phyloP scores from a whole-genome alignment of 2,113 vertebrate species.

The Platysternon megacephalum region DNA sequence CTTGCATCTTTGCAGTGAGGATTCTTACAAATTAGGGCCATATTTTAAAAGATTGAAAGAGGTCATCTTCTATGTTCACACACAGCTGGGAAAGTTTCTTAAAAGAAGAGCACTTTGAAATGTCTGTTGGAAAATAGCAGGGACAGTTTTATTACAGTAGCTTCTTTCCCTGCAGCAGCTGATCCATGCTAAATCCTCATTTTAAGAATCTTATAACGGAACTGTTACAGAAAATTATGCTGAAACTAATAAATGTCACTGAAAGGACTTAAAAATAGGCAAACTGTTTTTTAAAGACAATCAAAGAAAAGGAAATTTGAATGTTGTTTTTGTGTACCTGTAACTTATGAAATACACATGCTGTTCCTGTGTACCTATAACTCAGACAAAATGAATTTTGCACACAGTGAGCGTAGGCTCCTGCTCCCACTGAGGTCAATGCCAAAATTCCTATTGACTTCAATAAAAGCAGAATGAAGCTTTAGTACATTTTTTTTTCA shows the following conservation, averaged over 20 bases:
- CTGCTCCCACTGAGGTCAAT: not conserved
- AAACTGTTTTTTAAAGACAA: not conserved
- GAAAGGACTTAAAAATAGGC: not conserved
- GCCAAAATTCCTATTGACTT: not conserved
- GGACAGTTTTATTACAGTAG: not conserved
- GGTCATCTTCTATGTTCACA: accelerated
- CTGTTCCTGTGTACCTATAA: not conserved
- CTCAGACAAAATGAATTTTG: not conserved
- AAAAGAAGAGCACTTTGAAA: not conserved
- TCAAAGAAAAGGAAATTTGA: not conserved
- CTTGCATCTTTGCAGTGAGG: not conserved
- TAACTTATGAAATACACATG: not conserved
- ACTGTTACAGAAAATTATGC: not conserved
- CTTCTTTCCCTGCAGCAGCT: not conserved
- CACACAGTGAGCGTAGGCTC: not conserved
- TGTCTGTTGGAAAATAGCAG: not conserved
- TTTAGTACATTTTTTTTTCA: not conserved
- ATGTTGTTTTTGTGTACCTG: not conserved
- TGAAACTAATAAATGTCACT: not conserved
- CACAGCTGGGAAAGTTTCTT: not conserved
- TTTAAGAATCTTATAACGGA: not conserved
- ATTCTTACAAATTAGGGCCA: not conserved
- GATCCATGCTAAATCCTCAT: not conserved
- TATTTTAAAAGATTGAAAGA: not conserved
- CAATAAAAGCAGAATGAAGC: not conserved